Evolutionary conservation across 2,888 invertebrate genomes (phyloP).

Genomic region (Cephus rjabovi): DNA sequence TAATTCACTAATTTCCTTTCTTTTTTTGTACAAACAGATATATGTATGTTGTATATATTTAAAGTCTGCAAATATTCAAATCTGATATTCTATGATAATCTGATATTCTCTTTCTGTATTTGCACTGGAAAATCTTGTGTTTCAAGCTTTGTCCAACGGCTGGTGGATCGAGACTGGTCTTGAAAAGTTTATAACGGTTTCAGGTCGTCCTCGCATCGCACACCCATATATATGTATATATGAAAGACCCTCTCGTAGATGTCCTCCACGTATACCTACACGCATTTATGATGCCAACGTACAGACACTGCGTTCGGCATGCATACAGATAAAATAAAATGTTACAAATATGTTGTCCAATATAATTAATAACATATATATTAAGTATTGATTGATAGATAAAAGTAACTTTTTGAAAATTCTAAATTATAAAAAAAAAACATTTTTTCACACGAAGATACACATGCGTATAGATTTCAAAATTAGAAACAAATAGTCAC

Average conservation of each 20-base stretch:
- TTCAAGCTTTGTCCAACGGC: constrained; percentile 40
- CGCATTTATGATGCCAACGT: background rate
- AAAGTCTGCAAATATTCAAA: no score
- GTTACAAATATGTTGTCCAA: background rate
- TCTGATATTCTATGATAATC: background rate
- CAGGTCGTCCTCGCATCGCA: constrained; percentile 46
- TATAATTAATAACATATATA: background rate
- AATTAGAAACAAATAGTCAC: background rate
- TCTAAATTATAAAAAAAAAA: background rate
- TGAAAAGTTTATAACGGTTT: constrained; percentile 59
- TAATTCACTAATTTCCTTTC: background rate
- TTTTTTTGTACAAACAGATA: background rate
- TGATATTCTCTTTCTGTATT: background rate
- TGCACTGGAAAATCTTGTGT: background rate
- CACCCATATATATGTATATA: constrained; percentile 12
- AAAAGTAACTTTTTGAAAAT: no score
- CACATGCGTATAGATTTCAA: background rate
- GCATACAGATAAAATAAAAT: background rate
- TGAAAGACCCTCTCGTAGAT: background rate
- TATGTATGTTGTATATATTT: background rate
- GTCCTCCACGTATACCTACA: background rate
- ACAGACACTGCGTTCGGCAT: background rate
- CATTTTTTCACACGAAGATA: background rate
- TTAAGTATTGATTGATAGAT: no score
- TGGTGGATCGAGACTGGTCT: constrained; percentile 56